phyloP scores from a whole-genome alignment of 2,113 vertebrate genomes.

The Paratilapia polleni region DNA sequence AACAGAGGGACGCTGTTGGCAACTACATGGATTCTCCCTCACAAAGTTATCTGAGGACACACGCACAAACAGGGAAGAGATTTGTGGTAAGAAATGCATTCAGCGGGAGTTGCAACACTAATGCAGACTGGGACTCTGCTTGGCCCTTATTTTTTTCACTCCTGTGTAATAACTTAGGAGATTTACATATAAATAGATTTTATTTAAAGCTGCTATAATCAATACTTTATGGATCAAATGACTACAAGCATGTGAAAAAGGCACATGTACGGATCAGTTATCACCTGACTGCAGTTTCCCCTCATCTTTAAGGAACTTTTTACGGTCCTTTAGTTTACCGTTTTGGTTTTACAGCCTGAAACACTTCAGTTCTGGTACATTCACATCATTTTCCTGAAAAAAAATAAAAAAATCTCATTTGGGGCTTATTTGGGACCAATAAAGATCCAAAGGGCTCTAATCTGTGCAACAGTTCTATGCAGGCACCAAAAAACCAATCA shows the following conservation, averaged over 20 bases:
- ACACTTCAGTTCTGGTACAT: too few species aligned
- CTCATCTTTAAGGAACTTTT: accelerated
- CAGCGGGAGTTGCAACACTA: constrained; percentile 22
- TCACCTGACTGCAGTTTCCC: background rate
- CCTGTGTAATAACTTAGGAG: background rate
- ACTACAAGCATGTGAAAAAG: background rate
- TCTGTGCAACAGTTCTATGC: background rate
- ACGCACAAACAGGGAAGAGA: background rate
- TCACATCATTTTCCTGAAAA: too few species aligned
- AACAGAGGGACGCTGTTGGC: constrained; percentile 30
- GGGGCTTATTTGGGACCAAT: background rate
- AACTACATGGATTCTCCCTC: constrained; percentile 32
- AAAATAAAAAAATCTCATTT: background rate
- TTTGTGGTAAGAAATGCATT: constrained; percentile 27
- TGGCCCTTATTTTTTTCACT: background rate
- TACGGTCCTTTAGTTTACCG: too few species aligned
- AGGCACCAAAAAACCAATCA: background rate
- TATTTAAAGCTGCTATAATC: background rate
- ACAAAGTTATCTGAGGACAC: constrained; percentile 56
- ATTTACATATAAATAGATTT: background rate
- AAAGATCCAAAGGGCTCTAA: background rate
- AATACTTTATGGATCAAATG: background rate
- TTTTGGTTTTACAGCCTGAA: background rate
- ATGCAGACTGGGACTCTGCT: constrained; percentile 6
- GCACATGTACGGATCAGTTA: background rate